Evolutionary conservation across 1,140 invertebrate genomes (phyloP).

Genomic region (Neuroterus valhalla): DNA sequence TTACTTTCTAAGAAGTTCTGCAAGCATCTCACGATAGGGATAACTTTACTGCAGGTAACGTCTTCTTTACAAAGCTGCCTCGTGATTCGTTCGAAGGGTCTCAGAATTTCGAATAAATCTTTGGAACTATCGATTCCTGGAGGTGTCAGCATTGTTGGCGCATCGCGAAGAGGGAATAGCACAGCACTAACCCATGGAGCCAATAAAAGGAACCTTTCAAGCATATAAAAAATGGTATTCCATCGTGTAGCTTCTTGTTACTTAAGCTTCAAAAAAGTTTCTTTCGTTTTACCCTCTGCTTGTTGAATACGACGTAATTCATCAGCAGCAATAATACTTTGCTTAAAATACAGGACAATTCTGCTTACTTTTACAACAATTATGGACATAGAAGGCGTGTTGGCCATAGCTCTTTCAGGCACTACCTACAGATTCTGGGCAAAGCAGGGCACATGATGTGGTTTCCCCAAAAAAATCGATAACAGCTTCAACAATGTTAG

Average conservation of each 20-base stretch:
- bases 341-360: conserved; percentile 60
- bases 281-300: conserved; percentile 17
- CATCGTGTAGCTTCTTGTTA: conserved; percentile 61
- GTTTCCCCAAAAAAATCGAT: conserved; percentile 41
- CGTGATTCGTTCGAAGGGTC: not conserved
- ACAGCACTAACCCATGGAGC: not conserved
- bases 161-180: not conserved
- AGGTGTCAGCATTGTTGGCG: too few species aligned
- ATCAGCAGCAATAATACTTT: conserved; percentile 45
- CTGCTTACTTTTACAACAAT: conserved; percentile 56
- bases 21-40: not conserved
- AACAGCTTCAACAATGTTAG: conserved; percentile 56
- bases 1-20: not conserved
- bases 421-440: conserved; percentile 61
- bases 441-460: conserved; percentile 57
- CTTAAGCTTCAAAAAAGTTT: conserved; percentile 39
- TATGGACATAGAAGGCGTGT: not conserved
- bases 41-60: not conserved
- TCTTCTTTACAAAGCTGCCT: not conserved
- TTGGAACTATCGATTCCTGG: not conserved
- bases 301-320: conserved; percentile 35
- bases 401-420: conserved; percentile 25
- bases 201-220: too few species aligned
- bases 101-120: not conserved
- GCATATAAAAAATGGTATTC: too few species aligned